These are phyloP conservation scores for Leptodirus hochenwartii DNA, from an alignment of 2,888 invertebrate species.

Conservation along the genomic window DNA sequence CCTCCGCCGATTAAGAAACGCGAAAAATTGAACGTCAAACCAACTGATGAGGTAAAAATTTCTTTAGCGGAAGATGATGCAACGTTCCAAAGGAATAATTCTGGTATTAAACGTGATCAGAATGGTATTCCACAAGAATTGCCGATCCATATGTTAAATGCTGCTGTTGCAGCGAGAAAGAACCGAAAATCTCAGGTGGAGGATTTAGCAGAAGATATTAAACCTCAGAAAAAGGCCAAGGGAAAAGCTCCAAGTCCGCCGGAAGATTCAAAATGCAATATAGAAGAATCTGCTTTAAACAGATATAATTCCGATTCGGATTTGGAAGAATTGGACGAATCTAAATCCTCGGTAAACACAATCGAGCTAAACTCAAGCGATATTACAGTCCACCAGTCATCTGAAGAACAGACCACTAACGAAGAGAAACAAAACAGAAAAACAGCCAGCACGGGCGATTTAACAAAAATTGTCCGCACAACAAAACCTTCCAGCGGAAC, in stretches of 20 bases:
- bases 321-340: slow-evolving; percentile 28
- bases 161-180: slow-evolving; percentile 47
- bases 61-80: not conserved
- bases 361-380: slow-evolving; percentile 58
- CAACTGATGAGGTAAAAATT: slow-evolving; percentile 15
- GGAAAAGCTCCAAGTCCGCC: slow-evolving; percentile 60
- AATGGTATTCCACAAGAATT: slow-evolving; percentile 50
- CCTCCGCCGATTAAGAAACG: slow-evolving; percentile 32
- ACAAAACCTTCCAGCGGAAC: slow-evolving; percentile 31
- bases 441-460: slow-evolving; percentile 62
- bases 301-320: slow-evolving; percentile 32
- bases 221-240: slow-evolving; percentile 40
- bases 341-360: slow-evolving; percentile 35
- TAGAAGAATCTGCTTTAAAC: slow-evolving; percentile 13
- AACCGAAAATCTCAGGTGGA: slow-evolving; percentile 39
- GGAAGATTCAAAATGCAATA: too few species aligned
- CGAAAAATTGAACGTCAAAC: slow-evolving; percentile 25
- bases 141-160: slow-evolving; percentile 51
- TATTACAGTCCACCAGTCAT: slow-evolving; percentile 54
- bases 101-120: slow-evolving; percentile 38
- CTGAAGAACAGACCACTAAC: too few species aligned
- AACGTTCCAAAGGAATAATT: slow-evolving; percentile 30
- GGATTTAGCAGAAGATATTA: slow-evolving; percentile 19
- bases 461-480: slow-evolving; percentile 45
- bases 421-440: slow-evolving; percentile 47